Base-by-base conservation (phyloP, 2,888 invertebrate genomes). In the Andrena trimmerana region DNA sequence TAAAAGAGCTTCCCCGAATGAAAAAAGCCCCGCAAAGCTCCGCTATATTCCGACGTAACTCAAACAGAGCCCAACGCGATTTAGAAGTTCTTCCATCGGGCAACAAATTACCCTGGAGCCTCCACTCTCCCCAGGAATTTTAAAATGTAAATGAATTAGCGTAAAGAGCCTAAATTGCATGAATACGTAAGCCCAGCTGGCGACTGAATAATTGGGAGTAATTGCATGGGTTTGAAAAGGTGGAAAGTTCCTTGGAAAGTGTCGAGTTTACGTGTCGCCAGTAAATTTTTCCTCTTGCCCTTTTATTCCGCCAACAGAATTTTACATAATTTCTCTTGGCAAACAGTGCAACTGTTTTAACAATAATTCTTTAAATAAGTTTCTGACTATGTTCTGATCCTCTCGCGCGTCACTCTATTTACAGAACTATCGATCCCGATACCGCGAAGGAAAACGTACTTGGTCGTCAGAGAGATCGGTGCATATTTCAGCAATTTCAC, bases 101-200 rank as follows among this genome's bases (percentile, higher is more conserved):
- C 57, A 82, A 82, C 81, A 81, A 82, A 82, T 80, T 81, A 62
- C 60, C 60, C 50, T 2, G 60, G 59, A 27, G 52, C 3, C 13
- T 27, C 29, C 67, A 27, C 27, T 60, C 60, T 65, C 8, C 63
- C 24, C 24, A 16, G 62, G 29, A 74, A 66, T 74, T 81, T 82
- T 50, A 80, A 62, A 81, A 81, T 81, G 74, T 67, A 70, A 81
- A 73, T 74, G 65, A 81, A 80, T 81, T 81, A 80, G 59, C 36
- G 72, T 27, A 65, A 73, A 50, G 24, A 50, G 67, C 24, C 31
- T 59, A 74, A 69, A 69, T 72, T 73, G 59, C 68, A 36, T 36
- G 81, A 81, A 74, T 81, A 66, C 73, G 59, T 66, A 70, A 81
- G 52, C 24, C 60, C 20, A 10, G 70, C 70, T 48, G 54, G 57